Base-by-base conservation (phyloP, 1,140 invertebrate species). In the Bombyx mandarina region DNA sequence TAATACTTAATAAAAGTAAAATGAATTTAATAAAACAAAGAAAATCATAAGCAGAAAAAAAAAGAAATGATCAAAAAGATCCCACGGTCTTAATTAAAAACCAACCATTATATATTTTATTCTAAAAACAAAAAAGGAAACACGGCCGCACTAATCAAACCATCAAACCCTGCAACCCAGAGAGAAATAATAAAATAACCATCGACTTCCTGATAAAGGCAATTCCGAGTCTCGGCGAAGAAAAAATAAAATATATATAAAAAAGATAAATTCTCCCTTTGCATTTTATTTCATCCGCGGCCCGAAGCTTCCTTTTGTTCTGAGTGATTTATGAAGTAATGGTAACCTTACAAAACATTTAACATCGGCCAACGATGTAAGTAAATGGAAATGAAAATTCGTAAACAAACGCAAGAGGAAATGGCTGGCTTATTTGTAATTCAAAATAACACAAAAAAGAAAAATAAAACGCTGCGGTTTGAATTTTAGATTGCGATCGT, bases 291-390 rank as follows among this genome's bases (percentile, higher is more conserved):
- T 69, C 65, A 64, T 63, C 61, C 69, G 65, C 63, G 56, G 63
- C 66, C 61, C 58, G 52, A 61, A 62, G 54, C 55, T 65, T 68
- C 62, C 72, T 73, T 75, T 79, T 79, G 76, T 77, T 75, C 76
- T 69, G 65, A 69, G 67, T 79, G 76, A 79, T 79, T 79, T 79
- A 77, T 79, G 70, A 71, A 73, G 73, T 77, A 75, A 67, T 66
- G 57, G 64, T 58, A 69, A 69, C 64, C 69, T 75, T 73, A 77
- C 74, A 73, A 79, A 75, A 77, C 76, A 79, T 79, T 79, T 72
- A 75, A 77, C 72, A 79, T 71, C 56, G 65, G 62, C 65, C 58
- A 72, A 77, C 72, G 50, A 9, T 22, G 69, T 67, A 69, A 74
- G 68, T 72, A 72, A 64, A 73, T 72, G 69, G 66, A 72, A 63